phyloP scores from a whole-genome alignment of 2,113 vertebrate genomes.

The Prolemur simus region DNA sequence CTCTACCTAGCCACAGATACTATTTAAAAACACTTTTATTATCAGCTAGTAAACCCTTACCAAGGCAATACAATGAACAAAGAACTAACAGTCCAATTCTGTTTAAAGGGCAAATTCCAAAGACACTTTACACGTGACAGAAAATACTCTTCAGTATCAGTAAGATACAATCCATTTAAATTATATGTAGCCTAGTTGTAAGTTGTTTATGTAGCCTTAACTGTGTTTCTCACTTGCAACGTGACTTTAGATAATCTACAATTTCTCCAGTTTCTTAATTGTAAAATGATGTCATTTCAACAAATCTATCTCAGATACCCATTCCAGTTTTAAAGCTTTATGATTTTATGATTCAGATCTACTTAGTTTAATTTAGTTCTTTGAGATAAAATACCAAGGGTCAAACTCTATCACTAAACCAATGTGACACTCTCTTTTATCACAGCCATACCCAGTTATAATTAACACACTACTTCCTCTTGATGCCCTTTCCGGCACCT shows the following conservation, averaged over 20 bases:
- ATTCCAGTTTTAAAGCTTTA: conserved; percentile 55
- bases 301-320: neutral
- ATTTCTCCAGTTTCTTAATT: neutral
- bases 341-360: conserved; percentile 37
- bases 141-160: neutral
- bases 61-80: neutral
- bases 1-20: neutral
- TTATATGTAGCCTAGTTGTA: neutral
- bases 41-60: neutral
- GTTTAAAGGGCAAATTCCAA: conserved; percentile 45
- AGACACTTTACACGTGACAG: neutral
- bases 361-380: neutral
- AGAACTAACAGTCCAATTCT: neutral
- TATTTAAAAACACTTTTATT: neutral
- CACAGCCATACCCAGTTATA: neutral
- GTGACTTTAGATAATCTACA: neutral
- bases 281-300: conserved; percentile 3
- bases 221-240: neutral
- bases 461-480: neutral
- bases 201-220: neutral
- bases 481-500: neutral
- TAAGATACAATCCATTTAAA: neutral
- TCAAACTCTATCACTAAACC: neutral
- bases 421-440: neutral
- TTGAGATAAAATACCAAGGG: conserved; percentile 1